phyloP scores from a whole-genome alignment of 2,797 vertebrate species.

The Syngnathus acus region DNA sequence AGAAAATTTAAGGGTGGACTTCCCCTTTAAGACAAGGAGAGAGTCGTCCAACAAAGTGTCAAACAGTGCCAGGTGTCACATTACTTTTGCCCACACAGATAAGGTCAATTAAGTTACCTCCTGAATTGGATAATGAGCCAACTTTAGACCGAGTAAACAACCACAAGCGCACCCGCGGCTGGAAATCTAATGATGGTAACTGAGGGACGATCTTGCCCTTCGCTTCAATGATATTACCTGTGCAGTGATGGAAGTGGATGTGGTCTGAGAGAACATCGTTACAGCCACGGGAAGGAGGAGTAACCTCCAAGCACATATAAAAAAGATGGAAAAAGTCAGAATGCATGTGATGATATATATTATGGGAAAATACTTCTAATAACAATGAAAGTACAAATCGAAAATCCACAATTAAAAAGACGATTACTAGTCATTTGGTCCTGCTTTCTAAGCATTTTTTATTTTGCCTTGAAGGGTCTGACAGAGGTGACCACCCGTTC shows the following conservation, averaged over 20 bases:
- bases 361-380: too few species aligned
- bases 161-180: not conserved
- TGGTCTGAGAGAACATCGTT: conserved; percentile 10
- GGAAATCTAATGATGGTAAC: conserved; percentile 14
- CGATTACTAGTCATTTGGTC: not conserved
- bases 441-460: conserved; percentile 1
- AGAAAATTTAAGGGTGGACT: not conserved
- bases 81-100: not conserved
- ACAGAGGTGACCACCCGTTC: conserved; percentile 2
- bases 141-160: not conserved
- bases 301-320: too few species aligned
- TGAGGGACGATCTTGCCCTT: conserved; percentile 31
- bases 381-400: not conserved
- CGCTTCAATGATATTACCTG: conserved; percentile 39
- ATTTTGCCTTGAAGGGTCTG: not conserved
- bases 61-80: not conserved
- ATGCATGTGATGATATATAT: not conserved
- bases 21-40: not conserved
- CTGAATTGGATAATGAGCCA: conserved; percentile 2
- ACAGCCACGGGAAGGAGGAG: not conserved
- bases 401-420: not conserved
- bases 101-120: not conserved
- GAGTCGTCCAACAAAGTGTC: not conserved
- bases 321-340: not conserved
- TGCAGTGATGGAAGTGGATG: conserved; percentile 44